Conservation (phyloP, 2,113 vertebrate genomes). For the Pyrgilauda ruficollis region DNA sequence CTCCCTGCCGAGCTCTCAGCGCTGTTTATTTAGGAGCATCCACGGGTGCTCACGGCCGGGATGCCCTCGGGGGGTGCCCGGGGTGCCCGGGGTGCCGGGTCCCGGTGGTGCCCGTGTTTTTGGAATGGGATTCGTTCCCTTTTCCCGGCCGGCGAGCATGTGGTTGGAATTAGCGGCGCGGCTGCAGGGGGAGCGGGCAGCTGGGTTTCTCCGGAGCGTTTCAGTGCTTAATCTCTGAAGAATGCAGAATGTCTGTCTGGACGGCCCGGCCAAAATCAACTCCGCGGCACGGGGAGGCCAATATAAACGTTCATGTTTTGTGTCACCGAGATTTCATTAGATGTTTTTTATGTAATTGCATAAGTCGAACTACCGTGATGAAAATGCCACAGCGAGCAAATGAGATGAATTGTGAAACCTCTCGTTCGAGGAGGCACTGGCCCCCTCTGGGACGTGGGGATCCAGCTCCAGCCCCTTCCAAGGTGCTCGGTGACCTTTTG, state of each 20-base stretch:
- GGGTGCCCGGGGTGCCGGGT: neutral
- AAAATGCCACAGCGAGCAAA: conserved; percentile 7
- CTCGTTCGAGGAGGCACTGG: conserved; percentile 3
- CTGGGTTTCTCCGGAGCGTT: conserved; percentile 35
- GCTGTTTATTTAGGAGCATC: neutral
- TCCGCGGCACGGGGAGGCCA: conserved; percentile 28
- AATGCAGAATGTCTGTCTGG: conserved; percentile 53
- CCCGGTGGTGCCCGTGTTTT: neutral
- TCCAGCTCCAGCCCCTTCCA: conserved; percentile 13
- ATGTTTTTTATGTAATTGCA: conserved; percentile 38
- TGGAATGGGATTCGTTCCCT: neutral
- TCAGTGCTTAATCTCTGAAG: conserved; percentile 42
- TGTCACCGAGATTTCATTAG: conserved; percentile 41
- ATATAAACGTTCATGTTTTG: conserved; percentile 68
- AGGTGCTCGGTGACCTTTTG: neutral
- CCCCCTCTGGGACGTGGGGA: neutral
- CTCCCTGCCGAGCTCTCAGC: rapidly evolving
- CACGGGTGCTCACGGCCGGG: rapidly evolving
- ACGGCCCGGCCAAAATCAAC: conserved; percentile 13
- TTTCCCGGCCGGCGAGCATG: neutral
- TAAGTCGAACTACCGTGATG: conserved; percentile 44
- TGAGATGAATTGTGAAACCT: neutral
- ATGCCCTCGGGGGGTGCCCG: rapidly evolving
- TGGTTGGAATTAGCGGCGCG: conserved; percentile 17
- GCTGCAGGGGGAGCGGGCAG: conserved; percentile 50